Percentiles rank a stretch among this genome's conserved stretches.
Evolutionary conservation across 2,888 invertebrate species (phyloP).

Genomic region (Nomada ruficornis): DNA sequence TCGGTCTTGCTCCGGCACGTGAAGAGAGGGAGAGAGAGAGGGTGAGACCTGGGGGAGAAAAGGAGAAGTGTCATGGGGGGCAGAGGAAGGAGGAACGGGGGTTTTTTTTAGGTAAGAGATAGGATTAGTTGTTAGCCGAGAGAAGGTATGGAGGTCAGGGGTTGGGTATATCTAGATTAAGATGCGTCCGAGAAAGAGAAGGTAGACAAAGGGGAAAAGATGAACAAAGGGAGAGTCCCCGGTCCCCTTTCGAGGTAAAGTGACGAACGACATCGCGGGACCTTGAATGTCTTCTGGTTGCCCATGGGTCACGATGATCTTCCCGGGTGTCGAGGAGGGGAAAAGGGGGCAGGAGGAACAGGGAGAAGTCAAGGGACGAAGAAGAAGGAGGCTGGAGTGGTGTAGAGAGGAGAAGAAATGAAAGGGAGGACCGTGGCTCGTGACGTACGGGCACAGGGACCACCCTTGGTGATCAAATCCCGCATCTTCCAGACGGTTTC

Average conservation of each 20-base stretch:
- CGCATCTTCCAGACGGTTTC: constrained; percentile 79
- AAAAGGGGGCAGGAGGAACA: not conserved
- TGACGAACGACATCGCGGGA: constrained; percentile 74
- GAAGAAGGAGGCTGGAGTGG: not conserved
- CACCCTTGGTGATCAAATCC: constrained; percentile 81
- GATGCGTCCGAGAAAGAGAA: constrained; percentile 69
- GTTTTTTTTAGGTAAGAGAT: constrained; percentile 64
- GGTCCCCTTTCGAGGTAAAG: constrained; percentile 67
- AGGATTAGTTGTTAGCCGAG: constrained; percentile 72
- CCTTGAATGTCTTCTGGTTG: constrained; percentile 69
- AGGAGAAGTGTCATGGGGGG: constrained; percentile 6
- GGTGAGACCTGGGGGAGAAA: not conserved
- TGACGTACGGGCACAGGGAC: constrained; percentile 82
- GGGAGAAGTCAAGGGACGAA: no score
- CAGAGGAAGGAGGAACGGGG: constrained; percentile 33
- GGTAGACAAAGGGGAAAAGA: constrained; percentile 49
- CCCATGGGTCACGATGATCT: constrained; percentile 61
- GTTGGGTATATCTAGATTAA: constrained; percentile 79
- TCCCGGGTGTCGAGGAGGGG: not conserved
- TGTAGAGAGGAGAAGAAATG: constrained; percentile 59
- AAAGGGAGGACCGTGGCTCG: constrained; percentile 61
- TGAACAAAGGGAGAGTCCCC: constrained; percentile 57
- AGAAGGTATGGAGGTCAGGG: constrained; percentile 57
- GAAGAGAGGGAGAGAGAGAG: not conserved
- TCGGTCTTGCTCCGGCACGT: constrained; percentile 47